A percentile compares a stretch with the other conserved stretches of the same genome.
phyloP scores from a whole-genome alignment of 2,888 invertebrate species.

The Lasioglossum vierecki region DNA sequence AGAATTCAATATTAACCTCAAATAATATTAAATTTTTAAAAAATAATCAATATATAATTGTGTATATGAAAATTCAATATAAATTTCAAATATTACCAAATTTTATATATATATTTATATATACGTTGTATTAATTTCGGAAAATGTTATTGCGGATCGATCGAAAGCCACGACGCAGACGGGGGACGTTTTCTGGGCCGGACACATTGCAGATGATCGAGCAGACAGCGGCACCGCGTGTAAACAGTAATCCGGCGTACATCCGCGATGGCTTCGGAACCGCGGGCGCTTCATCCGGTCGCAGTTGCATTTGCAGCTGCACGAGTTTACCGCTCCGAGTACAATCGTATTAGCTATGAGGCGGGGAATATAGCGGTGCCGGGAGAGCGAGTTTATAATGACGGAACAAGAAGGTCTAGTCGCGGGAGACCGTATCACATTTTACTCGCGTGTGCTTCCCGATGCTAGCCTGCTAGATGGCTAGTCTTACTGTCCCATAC shows the following conservation, averaged over 20 bases:
- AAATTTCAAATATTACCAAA: no score
- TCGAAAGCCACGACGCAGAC: neutral
- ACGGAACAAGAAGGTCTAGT: constrained; percentile 71
- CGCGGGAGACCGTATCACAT: constrained; percentile 70
- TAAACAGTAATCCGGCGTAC: constrained; percentile 18
- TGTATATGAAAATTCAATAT: no score
- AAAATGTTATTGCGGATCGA: neutral
- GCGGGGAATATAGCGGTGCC: constrained; percentile 43
- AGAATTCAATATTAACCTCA: no score
- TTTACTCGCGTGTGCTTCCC: constrained; percentile 55
- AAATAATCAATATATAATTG: no score
- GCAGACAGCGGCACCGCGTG: constrained; percentile 13
- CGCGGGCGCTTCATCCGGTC: constrained; percentile 18
- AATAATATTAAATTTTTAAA: no score
- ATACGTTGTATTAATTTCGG: neutral
- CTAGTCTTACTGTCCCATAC: constrained; percentile 14
- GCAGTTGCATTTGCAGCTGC: constrained; percentile 41
- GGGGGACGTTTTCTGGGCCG: neutral
- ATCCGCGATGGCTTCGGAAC: constrained; percentile 24
- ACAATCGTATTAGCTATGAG: constrained; percentile 64
- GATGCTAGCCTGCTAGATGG: neutral
- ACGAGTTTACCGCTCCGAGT: constrained; percentile 48
- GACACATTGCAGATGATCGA: neutral
- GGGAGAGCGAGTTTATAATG: constrained; percentile 74
- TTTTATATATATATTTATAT: no score